Conservation (phyloP, 2,797 vertebrate species). For the Microcaecilia unicolor region DNA sequence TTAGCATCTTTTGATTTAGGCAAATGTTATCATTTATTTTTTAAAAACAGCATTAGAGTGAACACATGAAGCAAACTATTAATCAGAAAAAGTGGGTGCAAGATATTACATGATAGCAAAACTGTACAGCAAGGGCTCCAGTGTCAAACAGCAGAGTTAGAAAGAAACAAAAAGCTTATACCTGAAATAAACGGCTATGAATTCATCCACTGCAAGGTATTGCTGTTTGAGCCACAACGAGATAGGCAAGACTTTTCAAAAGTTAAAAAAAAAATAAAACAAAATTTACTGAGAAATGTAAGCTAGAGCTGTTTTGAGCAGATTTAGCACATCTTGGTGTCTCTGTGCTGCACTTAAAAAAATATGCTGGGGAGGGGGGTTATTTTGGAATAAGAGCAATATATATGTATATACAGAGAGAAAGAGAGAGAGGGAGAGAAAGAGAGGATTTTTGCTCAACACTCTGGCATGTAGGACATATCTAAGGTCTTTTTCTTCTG, state of each 20-base stretch:
- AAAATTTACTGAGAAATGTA: constrained; percentile 28
- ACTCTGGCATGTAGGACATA: constrained; percentile 43
- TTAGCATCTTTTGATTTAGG: no score
- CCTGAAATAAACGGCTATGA: constrained; percentile 53
- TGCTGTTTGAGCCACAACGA: constrained; percentile 34
- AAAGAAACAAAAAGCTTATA: constrained; percentile 46
- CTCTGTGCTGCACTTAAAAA: constrained; percentile 51
- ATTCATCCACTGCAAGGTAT: constrained; percentile 49
- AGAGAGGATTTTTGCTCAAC: constrained; percentile 25
- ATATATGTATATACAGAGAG: no score
- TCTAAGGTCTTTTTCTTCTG: constrained; percentile 44
- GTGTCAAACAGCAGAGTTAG: constrained; percentile 21
- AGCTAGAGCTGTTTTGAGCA: constrained; percentile 35
- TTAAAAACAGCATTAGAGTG: constrained; percentile 35
- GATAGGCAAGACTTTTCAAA: constrained; percentile 2
- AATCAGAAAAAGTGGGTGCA: constrained; percentile 32
- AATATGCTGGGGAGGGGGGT: constrained; percentile 38
- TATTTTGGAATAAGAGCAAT: no score
- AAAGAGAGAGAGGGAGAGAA: constrained; percentile 35
- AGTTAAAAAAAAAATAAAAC: constrained; percentile 28
- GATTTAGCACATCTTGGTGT: constrained; percentile 40
- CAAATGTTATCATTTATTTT: constrained; percentile 31
- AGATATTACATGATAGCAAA: constrained; percentile 22
- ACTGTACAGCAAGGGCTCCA: constrained; percentile 32
- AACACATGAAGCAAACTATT: constrained; percentile 25